Evolutionary conservation across 2,113 vertebrate genomes (phyloP).

Genomic region (Paraplagusia blochii): DNA sequence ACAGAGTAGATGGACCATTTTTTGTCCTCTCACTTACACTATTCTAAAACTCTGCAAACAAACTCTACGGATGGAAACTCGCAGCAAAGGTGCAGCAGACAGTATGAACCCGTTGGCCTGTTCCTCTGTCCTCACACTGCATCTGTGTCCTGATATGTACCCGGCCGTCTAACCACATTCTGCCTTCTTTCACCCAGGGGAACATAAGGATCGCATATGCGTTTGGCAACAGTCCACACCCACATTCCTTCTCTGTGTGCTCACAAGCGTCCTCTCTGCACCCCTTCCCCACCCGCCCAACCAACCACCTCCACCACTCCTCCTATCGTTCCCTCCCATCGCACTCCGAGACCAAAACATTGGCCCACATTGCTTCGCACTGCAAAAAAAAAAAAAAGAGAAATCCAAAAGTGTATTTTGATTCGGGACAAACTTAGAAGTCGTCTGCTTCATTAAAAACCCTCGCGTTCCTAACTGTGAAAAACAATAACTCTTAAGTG

Average conservation of each 20-base stretch:
- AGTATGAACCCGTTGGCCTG: constrained; percentile 38
- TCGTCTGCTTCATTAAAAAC: not conserved
- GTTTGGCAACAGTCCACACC: constrained; percentile 67
- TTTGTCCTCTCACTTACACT: no score
- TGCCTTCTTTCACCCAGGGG: constrained; percentile 46
- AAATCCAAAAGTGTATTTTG: constrained; percentile 7
- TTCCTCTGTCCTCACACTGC: constrained; percentile 34
- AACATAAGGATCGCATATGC: constrained; percentile 74
- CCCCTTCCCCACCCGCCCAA: not conserved
- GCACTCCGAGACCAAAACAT: constrained; percentile 58
- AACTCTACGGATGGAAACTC: not conserved
- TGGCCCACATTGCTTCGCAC: constrained; percentile 60
- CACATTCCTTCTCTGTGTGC: constrained; percentile 74
- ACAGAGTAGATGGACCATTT: no score
- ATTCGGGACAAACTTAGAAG: constrained; percentile 8
- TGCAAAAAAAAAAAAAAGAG: constrained; percentile 37
- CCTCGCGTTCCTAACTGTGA: constrained; percentile 22
- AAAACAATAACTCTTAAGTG: not conserved
- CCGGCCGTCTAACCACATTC: constrained; percentile 44
- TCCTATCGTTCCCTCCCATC: constrained; percentile 26
- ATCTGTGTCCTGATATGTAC: constrained; percentile 68
- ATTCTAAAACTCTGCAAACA: not conserved
- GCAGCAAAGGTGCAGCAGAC: constrained; percentile 6
- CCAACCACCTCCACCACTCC: constrained; percentile 8
- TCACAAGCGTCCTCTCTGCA: constrained; percentile 54